Evolutionary conservation across 2,113 vertebrate genomes (phyloP), one percentile per base, ranked within the genome.

Genomic region (Trematomus loennbergii): DNA sequence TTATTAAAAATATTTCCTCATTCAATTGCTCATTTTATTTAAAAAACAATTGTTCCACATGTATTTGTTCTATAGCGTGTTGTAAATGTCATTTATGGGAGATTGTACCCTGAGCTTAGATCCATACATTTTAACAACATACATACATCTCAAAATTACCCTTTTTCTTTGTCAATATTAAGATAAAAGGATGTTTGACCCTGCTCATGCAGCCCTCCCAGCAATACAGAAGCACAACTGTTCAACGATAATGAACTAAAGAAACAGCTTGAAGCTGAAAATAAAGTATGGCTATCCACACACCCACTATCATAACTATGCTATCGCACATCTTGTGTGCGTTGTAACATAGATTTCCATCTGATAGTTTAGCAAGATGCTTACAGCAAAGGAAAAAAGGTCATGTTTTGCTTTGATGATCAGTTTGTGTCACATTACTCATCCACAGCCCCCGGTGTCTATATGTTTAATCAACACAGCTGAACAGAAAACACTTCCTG

Each of bases 371-470:
- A 49, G 65, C 48, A 74, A 67, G 36, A 40, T 40, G 36, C 36
- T 36, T 36, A 36, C 22, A 64, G 57, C 78, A 77, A 77, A 71
- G 69, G n/a, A 66, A 72, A 66, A 73, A 68, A 18, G 16, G 52
- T 60, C 68, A 62, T n/a, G 59, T 70, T 73, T 65, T 50, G 13
- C 72, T 77, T 84, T 74, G 15, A 76, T 67, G 76, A 65, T 22
- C 54, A 68, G 53, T 62, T 29, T 60, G 61, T 71, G 79, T 88
- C 63, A 83, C 25, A 74, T 77, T 74, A 86, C 54, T 79, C 59
- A 68, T 78, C 43, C 48, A 12, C 15, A 85, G 22, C 69, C 74
- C 18, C 57, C 9, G 48, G 48, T 64, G 61, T 70, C 60, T 16
- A 55, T 17, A 49, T 16, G 18, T 18, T 54, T 76, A 69, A 89